Evolutionary conservation across 2,797 vertebrate genomes (phyloP).

Genomic region (Dendrocincla fuliginosa): DNA sequence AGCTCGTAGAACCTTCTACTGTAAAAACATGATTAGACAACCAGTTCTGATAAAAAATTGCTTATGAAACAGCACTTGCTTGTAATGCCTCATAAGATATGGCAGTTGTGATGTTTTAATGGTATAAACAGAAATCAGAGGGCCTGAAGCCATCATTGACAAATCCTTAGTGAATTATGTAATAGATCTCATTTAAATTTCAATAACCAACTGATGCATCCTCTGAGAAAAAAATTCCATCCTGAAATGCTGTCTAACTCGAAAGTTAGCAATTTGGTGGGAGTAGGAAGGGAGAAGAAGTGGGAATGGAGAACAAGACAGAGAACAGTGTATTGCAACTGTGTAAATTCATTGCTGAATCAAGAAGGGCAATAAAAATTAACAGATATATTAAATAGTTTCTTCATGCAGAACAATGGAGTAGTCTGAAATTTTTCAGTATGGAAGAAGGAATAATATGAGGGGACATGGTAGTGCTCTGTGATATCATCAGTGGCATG

Average conservation of each 20-base stretch:
- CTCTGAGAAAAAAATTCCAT: background rate
- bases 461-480: background rate
- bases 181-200: background rate
- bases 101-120: background rate
- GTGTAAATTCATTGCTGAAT: background rate
- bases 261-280: background rate
- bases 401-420: background rate
- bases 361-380: background rate
- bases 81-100: background rate
- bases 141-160: background rate
- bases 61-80: background rate
- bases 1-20: background rate
- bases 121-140: background rate
- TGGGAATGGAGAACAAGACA: background rate
- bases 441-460: background rate
- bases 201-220: background rate
- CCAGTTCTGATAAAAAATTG: background rate
- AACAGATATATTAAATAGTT: background rate
- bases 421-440: background rate
- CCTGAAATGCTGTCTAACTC: background rate
- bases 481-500: background rate
- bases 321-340: background rate
- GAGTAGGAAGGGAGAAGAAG: background rate
- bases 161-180: background rate
- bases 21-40: background rate